Base-by-base conservation (phyloP, 2,113 vertebrate species). In the Choloepus hoffmanni region DNA sequence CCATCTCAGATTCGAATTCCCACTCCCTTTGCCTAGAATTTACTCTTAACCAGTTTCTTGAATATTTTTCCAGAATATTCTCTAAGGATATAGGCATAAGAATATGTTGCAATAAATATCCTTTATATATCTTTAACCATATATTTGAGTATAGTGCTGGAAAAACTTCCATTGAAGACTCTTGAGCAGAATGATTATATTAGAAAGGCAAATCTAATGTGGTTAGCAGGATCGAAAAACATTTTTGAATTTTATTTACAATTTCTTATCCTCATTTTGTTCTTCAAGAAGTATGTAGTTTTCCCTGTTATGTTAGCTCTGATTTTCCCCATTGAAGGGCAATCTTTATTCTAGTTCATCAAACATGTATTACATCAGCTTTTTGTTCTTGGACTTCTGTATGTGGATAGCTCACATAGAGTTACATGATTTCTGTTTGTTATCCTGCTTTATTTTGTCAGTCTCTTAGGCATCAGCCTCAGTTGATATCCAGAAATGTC, bases 11-110 rank as follows among this genome's bases (percentile, higher is more conserved):
- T 90, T 74, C 16, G 84, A 2, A 36, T 90, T 48, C 45, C 3
- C 14, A 53, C 28, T 77, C 26, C 14, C 40, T 92, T 90, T 95
- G n/a, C 43, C 14, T 77, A 73, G 43, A 78, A 90, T 15, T 92
- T 79, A 90, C 65, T 26, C 14, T 11, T 92, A 89, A 53, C 5
- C 26, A 85, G 19, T 95, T 85, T 63, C 36, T 87, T n/a, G 68
- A 36, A 89, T 79, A 43, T 86, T 78, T 95, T 87, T 55, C 43
- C 40, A 86, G 96, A 90, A 74, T 73, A 72, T 28, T 91, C 40
- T 95, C 1, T 67, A 24, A 68, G 4, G 23, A 68, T 23, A 53
- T 4, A 81, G 2, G 1, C 40, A 68, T 78, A 87, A 79, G 40
- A 83, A 50, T 62, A 28, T 74, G 48, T 45, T 94, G 3, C 45